phyloP scores from a whole-genome alignment of 2,888 invertebrate species.

The Charanyca ferruginea region DNA sequence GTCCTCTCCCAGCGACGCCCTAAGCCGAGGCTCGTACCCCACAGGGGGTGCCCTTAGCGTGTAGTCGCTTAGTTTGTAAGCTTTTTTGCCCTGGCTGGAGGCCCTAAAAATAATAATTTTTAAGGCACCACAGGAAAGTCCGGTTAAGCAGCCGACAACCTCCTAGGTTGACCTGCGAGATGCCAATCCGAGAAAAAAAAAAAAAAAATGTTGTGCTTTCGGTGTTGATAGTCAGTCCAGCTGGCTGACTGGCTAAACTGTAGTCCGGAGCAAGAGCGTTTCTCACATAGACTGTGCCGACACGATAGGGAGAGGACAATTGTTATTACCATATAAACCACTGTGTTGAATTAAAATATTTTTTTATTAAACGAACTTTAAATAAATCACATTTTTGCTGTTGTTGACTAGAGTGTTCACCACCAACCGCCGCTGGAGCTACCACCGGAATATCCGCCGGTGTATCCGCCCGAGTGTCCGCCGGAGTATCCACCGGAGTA shows the following conservation, averaged over 20 bases:
- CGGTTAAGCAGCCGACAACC: no score
- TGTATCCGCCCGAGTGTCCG: constrained; percentile 8
- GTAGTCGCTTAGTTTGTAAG: no score
- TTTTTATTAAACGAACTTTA: constrained; percentile 28
- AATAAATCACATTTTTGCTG: constrained; percentile 34
- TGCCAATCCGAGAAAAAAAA: no score
- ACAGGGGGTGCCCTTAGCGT: no score
- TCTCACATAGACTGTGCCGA: not conserved
- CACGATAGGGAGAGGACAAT: not conserved
- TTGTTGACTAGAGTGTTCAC: constrained; percentile 54
- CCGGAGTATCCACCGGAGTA: constrained; percentile 19
- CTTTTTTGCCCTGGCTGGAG: no score
- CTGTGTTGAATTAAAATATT: constrained; percentile 4
- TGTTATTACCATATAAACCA: not conserved
- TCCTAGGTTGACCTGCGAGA: no score
- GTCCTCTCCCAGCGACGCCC: no score
- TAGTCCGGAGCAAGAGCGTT: not conserved
- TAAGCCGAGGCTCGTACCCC: no score
- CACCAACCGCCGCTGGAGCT: constrained; percentile 59
- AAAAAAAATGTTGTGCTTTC: not conserved
- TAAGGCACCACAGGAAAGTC: no score
- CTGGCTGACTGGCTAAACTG: not conserved
- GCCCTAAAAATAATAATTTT: no score
- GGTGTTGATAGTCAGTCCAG: not conserved
- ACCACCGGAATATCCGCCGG: constrained; percentile 4